Evolutionary conservation across 2,113 vertebrate genomes (phyloP), one percentile per base, ranked within the genome.

Genomic region (Emydura subglobosa): DNA sequence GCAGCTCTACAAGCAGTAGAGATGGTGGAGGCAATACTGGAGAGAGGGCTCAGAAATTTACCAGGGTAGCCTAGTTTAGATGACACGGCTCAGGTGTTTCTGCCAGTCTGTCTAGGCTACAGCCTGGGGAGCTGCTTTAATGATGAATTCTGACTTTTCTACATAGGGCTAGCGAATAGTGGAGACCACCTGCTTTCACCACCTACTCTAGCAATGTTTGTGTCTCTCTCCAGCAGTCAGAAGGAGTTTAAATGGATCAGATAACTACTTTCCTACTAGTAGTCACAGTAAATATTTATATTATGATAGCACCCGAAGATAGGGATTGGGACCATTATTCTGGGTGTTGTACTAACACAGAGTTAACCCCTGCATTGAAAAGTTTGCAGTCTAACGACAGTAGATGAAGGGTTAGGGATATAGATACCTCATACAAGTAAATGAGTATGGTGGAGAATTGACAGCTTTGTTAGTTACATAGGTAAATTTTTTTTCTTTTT

Each of bases 1-100:
- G 50, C 27, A 44, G 12, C 42, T 29, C 24, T 22, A 27, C 25
- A 13, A 55, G 74, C 42, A 1, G 1, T 1, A 13, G 57, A 17
- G 4, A 51, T 44, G 5, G 13, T 0, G 0, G 12, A 2, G 51
- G 34, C 29, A 24, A 72, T 39, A 16, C 57, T 31, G 2, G 3
- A 13, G 79, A 22, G 51, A 2, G 0, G 4, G 72, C 13, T 50
- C 53, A 5, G 59, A 12, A 11, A 34, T 16, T 14, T 16, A n/a
- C 16, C 61, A 17, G 31, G n/a, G 31, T 68, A 65, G 31, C 31
- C 61, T 65, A 65, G 29, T 13, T 34, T 65, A 31, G 61, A 34
- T 16, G 31, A 65, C 6, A 7, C 17, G 31, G 5, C 51, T 53
- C 14, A 5, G 51, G 14, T 53, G 51, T 53, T 16, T 16, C 51